These are phyloP conservation scores for Gymnobelideus leadbeateri DNA, from an alignment of 2,113 vertebrate species.

Conservation along the genomic window DNA sequence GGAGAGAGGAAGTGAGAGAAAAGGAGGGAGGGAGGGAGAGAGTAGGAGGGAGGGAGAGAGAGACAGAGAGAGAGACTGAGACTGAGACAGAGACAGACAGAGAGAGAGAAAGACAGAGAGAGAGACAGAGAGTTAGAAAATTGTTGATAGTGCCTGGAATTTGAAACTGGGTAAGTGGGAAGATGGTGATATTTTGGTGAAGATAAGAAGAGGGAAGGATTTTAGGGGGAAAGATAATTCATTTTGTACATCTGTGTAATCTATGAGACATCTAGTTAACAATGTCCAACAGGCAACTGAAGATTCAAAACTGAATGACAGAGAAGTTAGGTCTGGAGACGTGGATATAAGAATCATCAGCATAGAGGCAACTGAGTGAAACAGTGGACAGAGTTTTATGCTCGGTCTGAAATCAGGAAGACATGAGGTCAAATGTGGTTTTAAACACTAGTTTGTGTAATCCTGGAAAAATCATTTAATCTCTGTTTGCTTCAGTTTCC, in stretches of 20 bases:
- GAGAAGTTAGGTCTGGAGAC: not conserved
- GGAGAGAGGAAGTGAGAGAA: too few relatives aligned
- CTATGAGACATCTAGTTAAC: not conserved
- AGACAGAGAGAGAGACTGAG: too few relatives aligned
- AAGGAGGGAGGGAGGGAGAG: too few relatives aligned
- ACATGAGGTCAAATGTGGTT: not conserved
- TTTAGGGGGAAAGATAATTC: not conserved
- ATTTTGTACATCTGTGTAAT: not conserved
- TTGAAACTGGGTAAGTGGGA: not conserved
- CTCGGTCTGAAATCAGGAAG: not conserved
- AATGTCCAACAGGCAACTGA: not conserved
- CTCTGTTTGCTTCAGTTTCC: not conserved
- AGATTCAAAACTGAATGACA: not conserved
- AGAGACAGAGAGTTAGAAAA: not conserved
- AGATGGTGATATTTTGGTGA: not conserved
- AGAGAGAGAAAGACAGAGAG: too few relatives aligned
- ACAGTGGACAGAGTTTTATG: not conserved
- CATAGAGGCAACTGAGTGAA: not conserved
- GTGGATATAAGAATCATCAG: not conserved
- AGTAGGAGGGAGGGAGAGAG: too few relatives aligned
- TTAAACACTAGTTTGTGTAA: not conserved
- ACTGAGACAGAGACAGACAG: too few relatives aligned
- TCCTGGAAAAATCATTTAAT: not conserved
- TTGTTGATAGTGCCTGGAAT: not conserved
- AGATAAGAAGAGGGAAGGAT: not conserved